A percentile compares a stretch with the other conserved stretches of the same genome.
Conservation (phyloP, 2,113 vertebrate genomes). For the Pseudorectes ferrugineus region DNA sequence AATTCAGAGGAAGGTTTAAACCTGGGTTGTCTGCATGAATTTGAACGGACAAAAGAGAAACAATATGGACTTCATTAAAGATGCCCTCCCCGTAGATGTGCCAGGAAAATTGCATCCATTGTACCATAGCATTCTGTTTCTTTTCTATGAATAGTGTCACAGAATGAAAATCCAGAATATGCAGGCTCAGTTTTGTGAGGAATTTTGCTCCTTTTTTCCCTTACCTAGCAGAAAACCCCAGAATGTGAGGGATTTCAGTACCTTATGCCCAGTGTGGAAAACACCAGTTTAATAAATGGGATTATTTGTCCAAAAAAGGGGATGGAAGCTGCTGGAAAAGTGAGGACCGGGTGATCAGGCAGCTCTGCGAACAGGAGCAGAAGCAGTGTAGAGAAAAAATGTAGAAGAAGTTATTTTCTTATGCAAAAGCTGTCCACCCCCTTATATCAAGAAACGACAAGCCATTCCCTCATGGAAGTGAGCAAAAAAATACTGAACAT, state of each 20-base stretch:
- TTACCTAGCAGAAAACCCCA: background rate
- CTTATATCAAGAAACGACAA: slow-evolving; percentile 27
- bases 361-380: background rate
- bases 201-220: background rate
- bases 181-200: background rate
- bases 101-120: background rate
- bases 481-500: background rate
- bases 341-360: background rate
- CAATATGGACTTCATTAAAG: background rate
- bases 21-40: background rate
- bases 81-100: background rate
- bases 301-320: background rate
- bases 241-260: rapidly evolving
- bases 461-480: background rate
- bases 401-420: slow-evolving; percentile 11
- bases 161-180: background rate
- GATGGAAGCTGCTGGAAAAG: background rate
- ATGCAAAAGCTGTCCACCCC: slow-evolving; percentile 42
- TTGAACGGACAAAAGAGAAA: background rate
- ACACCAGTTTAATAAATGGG: background rate
- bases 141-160: background rate
- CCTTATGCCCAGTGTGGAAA: background rate
- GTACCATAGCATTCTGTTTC: background rate
- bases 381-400: background rate
- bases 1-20: background rate